Percentiles rank a stretch among this genome's conserved stretches.
Conservation (phyloP, 2,113 vertebrate species). For the rat (Rattus norvegicus) region DNA sequence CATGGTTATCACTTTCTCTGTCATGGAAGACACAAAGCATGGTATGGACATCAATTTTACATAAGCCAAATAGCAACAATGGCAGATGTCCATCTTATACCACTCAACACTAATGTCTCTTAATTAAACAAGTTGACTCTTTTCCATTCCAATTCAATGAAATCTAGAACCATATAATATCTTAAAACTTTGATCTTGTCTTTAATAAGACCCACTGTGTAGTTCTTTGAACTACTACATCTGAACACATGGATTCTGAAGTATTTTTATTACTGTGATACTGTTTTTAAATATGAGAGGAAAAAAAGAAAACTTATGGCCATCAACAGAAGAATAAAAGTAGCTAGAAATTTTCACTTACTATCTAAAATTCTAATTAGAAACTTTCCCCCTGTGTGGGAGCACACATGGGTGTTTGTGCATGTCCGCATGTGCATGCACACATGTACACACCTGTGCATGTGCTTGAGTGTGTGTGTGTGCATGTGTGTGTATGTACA, state of each 20-base stretch:
- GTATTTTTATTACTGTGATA: not conserved
- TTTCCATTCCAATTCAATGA: slow-evolving; percentile 50
- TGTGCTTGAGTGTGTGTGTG: not conserved
- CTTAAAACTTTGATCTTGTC: slow-evolving; percentile 19
- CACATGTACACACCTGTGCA: not conserved
- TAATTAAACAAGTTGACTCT: not conserved
- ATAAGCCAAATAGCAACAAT: not conserved
- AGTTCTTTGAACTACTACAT: slow-evolving; percentile 45
- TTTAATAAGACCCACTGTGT: slow-evolving; percentile 38
- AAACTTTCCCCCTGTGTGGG: not conserved
- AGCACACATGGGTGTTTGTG: not conserved
- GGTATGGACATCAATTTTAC: not conserved
- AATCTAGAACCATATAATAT: not conserved
- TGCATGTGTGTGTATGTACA: not conserved
- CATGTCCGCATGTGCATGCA: not conserved
- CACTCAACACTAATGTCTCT: not conserved
- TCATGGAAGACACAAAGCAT: not conserved
- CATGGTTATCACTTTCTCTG: not conserved
- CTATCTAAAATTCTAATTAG: slow-evolving; percentile 19
- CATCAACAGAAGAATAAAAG: not conserved
- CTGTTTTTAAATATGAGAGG: not conserved
- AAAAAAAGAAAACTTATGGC: not conserved
- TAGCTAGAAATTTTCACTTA: slow-evolving; percentile 32
- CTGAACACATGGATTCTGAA: slow-evolving; percentile 22
- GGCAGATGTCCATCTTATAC: not conserved